Evolutionary conservation across 1,140 invertebrate genomes (phyloP), one percentile per base, ranked within the genome.

Genomic region (Akabosia matsudoensis): DNA sequence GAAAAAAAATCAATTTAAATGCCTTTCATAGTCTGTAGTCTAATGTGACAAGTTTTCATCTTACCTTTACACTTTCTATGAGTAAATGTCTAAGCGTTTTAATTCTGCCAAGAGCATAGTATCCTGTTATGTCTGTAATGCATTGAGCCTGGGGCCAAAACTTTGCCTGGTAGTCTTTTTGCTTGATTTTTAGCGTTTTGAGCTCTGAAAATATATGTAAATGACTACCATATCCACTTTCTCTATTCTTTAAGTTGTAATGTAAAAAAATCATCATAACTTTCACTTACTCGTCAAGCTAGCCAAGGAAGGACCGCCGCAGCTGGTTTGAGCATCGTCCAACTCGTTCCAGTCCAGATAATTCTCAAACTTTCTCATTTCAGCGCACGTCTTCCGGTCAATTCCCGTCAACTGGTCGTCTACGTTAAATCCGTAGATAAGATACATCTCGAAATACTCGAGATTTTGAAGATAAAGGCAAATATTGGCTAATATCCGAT

Each of bases 161-260:
- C n/a, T 77, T 77, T 28, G 71, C 76, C 37, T 77, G 76, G 22
- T 73, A 77, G 16, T 77, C 76, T 24, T 77, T 77, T 45, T 77
- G 76, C 30, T 33, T 7, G 2, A 77, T 77, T 18, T 52, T 31
- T 3, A 77, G 30, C 13, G 52, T 31, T 3, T 33, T 30, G 16
- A 77, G 22, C n/a, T 51, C 76, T 77, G 33, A 0, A 76, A 24
- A 73, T 4, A 70, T 30, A 1, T n/a, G n/a, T n/a, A n/a, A n/a
- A n/a, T n/a, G n/a, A n/a, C n/a, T n/a, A n/a, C n/a, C n/a, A n/a
- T n/a, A n/a, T n/a, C n/a, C n/a, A n/a, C n/a, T n/a, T n/a, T n/a
- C n/a, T n/a, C n/a, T n/a, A n/a, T n/a, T n/a, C n/a, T n/a, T n/a
- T n/a, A n/a, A n/a, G n/a, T n/a, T n/a, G n/a, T n/a, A n/a, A n/a